Base-by-base conservation (phyloP, 2,797 vertebrate genomes). In the Rhabdophis nuchalis region DNA sequence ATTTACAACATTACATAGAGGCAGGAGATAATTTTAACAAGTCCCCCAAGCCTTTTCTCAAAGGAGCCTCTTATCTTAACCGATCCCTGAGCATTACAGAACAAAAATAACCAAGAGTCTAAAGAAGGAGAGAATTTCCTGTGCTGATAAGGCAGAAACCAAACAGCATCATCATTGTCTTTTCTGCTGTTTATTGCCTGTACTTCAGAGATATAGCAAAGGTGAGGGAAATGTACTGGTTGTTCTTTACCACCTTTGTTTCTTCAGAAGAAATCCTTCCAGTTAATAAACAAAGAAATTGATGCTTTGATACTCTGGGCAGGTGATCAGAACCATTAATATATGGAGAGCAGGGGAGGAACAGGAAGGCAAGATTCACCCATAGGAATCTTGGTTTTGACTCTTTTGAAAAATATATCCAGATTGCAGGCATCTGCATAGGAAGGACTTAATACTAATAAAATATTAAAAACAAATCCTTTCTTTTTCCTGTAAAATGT, bases 111-210 rank as follows among this genome's bases (percentile, higher is more conserved):
- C 94, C 91, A 64, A 95, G 94, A 90, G 96, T 96, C 95, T 94
- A 85, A 96, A 96, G 96, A 95, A 96, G 95, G 96, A 96, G 96
- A 96, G 95, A 96, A 96, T 97, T 97, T 97, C 96, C 95, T 96
- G 92, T 0, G 0, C 95, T 85, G 96, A 97, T 97, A 97, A 97
- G 95, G 93, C 68, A 1, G 94, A 94, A 93, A 93, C 5, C 27
- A 91, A 95, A 95, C 92, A 96, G 91, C 13, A 87, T 90, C 94
- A 88, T 93, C 95, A 95, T 96, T 97, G 96, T 96, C 95, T 96
- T 92, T 41, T 87, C 86, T 93, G 61, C 94, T 93, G 94, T 95
- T 97, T 96, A 95, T 97, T 93, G 77, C 92, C 64, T 89, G 92
- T 11, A 13, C 93, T 95, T 90, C 93, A 91, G 94, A 12, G 0